Evolutionary conservation across 2,888 invertebrate species (phyloP), one percentile per base, ranked within the genome.

Genomic region (Lepidocyrtoides sp.): DNA sequence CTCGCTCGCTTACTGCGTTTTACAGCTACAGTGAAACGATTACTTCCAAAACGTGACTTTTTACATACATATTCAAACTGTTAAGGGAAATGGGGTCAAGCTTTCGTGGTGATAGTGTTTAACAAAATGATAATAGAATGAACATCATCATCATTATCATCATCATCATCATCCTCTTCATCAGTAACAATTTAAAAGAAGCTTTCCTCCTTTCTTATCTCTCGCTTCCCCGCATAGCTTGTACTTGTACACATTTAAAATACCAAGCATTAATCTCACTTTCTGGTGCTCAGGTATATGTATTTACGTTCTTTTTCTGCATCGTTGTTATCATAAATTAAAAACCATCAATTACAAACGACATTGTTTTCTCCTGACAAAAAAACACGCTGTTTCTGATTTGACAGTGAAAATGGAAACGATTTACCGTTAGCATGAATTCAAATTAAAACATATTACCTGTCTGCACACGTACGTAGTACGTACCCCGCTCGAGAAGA

Each of bases 61-160:
- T 84, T 69, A 54, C 69, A 75, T 72, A 17, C 48, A 69, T 66
- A 63, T 88, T 82, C 69, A 66, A 81, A 57, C 79, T 82, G 89
- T 89, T 89, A 82, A 89, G 82, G 89, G 89, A 89, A 89, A 79
- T 89, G 89, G 82, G 89, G 89, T 89, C 89, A 89, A 89, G 82
- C 51, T 23, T 41, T 79, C 29, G 77, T 51, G 44, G 72, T 20
- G 72, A 79, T 63, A 63, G 48, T 44, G 79, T 51, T 88, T 66
- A 85, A 66, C 63, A 60, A 86, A 87, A 88, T 79, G 81, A 69
- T 72, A 72, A 72, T 72, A 72, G 72, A 72, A 72, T 44, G 44
- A n/a, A 44, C 69, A 69, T 8, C 7, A 44, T 63, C 29, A 44
- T 72, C 72, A 36, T 69, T 36, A 63, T 36, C 36, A 69, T 69